Percentiles rank a stretch among this genome's conserved stretches.
phyloP scores from a whole-genome alignment of 1,140 invertebrate genomes.

The Bombus confusus region DNA sequence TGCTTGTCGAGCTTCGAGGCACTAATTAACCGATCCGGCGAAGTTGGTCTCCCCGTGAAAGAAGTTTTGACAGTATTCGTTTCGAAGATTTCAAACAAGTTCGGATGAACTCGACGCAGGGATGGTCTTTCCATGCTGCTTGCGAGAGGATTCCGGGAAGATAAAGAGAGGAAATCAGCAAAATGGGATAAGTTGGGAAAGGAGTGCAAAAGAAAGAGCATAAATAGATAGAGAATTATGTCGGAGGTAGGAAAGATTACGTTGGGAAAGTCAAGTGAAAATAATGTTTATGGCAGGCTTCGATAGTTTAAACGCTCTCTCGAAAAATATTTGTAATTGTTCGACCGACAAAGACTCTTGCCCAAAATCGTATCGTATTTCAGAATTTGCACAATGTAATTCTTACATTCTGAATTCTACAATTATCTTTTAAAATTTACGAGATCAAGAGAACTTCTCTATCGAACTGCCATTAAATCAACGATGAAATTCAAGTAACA shows the following conservation, averaged over 20 bases:
- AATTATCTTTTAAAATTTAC: background rate
- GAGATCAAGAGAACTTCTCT: background rate
- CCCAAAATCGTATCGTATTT: background rate
- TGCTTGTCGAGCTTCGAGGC: background rate
- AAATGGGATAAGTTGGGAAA: slow-evolving; percentile 10
- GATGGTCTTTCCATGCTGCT: background rate
- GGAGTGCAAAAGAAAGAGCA: background rate
- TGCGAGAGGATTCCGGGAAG: background rate
- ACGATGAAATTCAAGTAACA: background rate
- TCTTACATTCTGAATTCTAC: too few relatives aligned
- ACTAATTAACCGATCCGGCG: background rate
- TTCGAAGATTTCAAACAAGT: slow-evolving; percentile 16
- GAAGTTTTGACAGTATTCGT: slow-evolving; percentile 15
- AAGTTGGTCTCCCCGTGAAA: background rate
- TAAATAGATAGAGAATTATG: background rate
- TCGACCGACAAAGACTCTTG: background rate
- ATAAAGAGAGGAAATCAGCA: background rate
- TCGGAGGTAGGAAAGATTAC: background rate
- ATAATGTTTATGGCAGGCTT: background rate
- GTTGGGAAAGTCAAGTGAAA: background rate
- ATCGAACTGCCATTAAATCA: background rate
- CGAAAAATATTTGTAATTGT: background rate
- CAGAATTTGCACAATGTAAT: too few relatives aligned
- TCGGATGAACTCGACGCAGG: background rate
- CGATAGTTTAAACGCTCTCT: background rate